Conservation (phyloP, 2,113 vertebrate species). For the Pseudopodoces humilis region DNA sequence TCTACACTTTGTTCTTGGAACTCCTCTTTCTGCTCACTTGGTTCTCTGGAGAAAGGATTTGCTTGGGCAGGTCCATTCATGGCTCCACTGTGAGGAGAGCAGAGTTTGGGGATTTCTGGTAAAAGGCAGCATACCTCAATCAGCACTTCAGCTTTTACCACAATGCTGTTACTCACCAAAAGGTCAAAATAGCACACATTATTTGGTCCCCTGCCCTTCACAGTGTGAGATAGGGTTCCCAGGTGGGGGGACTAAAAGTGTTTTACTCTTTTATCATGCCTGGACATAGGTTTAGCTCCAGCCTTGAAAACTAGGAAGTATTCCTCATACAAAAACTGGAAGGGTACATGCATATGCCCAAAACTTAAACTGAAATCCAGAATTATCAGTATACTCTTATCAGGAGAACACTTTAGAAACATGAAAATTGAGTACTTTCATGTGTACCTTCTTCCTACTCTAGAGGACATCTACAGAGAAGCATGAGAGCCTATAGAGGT, state of each 20-base stretch:
- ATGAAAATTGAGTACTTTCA: background rate
- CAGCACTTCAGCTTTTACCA: background rate
- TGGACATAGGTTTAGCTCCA: background rate
- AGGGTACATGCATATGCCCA: background rate
- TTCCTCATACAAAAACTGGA: background rate
- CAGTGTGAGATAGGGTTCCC: background rate
- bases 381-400: background rate
- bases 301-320: background rate
- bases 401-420: background rate
- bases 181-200: fast-evolving
- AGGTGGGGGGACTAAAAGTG: background rate
- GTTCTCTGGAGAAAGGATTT: background rate
- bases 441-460: background rate
- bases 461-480: background rate
- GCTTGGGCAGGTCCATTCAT: background rate
- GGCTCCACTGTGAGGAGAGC: background rate
- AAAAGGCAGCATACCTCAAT: background rate
- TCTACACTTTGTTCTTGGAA: background rate
- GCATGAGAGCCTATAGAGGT: background rate
- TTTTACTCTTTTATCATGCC: background rate
- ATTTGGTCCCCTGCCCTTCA: background rate
- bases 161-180: background rate
- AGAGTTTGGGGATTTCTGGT: background rate
- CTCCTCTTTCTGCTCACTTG: background rate
- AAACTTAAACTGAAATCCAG: background rate